Conservation (phyloP, 2,797 vertebrate genomes). For the Aeoliscus strigatus region DNA sequence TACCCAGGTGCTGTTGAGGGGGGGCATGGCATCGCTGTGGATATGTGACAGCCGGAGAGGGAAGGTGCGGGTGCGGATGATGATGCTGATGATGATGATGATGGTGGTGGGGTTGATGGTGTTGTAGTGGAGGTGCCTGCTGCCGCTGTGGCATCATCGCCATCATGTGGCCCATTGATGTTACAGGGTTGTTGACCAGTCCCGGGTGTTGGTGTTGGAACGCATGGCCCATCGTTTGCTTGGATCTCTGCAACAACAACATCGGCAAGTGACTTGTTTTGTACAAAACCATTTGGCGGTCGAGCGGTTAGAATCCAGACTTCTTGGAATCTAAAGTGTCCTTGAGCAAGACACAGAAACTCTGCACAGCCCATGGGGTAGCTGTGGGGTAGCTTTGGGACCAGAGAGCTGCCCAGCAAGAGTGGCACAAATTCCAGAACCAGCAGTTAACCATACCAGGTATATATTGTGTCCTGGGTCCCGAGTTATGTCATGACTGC, state of each 20-base stretch:
- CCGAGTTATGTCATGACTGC: too few species aligned
- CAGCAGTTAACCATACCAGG: too few species aligned
- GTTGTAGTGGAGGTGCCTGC: constrained; percentile 82
- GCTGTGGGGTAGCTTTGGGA: too few species aligned
- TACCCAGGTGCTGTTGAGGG: constrained; percentile 75
- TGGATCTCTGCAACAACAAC: constrained; percentile 79
- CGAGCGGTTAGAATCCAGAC: too few species aligned
- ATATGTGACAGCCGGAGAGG: constrained; percentile 78
- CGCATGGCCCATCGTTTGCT: constrained; percentile 83
- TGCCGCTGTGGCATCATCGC: constrained; percentile 92
- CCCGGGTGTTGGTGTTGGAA: constrained; percentile 76
- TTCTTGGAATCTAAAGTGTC: too few species aligned
- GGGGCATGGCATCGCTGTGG: constrained; percentile 86
- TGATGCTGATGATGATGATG: constrained; percentile 37
- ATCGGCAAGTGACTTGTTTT: too few species aligned
- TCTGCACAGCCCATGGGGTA: too few species aligned
- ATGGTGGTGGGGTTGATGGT: constrained; percentile 75
- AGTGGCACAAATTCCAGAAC: too few species aligned
- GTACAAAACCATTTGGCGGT: too few species aligned
- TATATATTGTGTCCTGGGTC: too few species aligned
- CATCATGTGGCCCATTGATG: constrained; percentile 92
- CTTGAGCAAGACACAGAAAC: too few species aligned
- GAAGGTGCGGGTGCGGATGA: constrained; percentile 61
- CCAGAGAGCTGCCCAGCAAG: too few species aligned
- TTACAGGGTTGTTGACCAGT: constrained; percentile 79